Evolutionary conservation across 2,113 vertebrate genomes (phyloP), one percentile per base, ranked within the genome.

Genomic region (Passer domesticus): DNA sequence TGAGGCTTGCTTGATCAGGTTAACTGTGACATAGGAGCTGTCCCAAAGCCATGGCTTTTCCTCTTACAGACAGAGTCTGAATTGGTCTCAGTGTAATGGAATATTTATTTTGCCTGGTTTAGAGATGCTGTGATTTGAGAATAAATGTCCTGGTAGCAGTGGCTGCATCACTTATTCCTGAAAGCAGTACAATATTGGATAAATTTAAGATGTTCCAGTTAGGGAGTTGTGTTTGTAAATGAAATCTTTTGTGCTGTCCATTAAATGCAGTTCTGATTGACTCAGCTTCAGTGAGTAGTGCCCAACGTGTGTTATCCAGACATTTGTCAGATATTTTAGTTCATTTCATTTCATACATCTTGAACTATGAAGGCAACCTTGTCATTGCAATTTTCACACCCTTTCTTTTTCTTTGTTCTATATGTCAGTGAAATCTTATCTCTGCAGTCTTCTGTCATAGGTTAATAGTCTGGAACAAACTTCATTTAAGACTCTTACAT

Each of bases 391-490:
- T 98, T 98, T 97, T 96, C 97, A 95, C 85, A 87, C 97, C 82
- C 91, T 96, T 97, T 97, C 96, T 92, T 97, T 97, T 92, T 86
- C 96, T 98, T 98, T 98, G 97, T 98, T 98, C 95, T 97, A 7
- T 97, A 82, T 97, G 97, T 97, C 97, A 96, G 92, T 95, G 96
- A 97, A 97, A 98, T 98, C 96, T 98, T 98, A 97, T 97, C 97
- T 97, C 95, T 94, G 92, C 93, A 91, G 95, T 98, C 94, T 96
- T 96, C 96, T 97, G 94, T 97, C 97, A 96, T 97, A 98, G 97
- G 97, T 97, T 98, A 98, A 98, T 97, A 97, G 97, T 95, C 96
- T 98, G 96, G 96, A 98, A 98, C 97, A 98, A 98, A 98, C 97
- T 96, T 97, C 96, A 97, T 97, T 97, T 97, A 96, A 97, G 91